These are phyloP conservation scores for Drosophila seguyi DNA, from an alignment of 1,140 invertebrate genomes.

Conservation along the genomic window DNA sequence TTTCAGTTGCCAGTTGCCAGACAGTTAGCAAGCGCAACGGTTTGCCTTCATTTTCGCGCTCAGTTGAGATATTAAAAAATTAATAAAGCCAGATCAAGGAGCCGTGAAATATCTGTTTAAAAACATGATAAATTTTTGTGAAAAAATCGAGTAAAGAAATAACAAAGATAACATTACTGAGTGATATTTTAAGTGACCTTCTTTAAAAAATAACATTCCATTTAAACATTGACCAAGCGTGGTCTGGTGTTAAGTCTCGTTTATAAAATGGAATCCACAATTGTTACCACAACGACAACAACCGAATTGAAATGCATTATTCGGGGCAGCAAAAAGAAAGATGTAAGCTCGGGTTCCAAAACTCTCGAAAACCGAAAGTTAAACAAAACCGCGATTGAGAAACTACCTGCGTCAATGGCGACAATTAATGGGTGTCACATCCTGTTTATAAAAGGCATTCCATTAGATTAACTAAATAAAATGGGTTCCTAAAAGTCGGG, in stretches of 20 bases:
- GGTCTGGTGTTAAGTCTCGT: constrained; percentile 13
- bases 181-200: neutral
- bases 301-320: constrained; percentile 49
- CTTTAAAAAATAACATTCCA: constrained; percentile 1
- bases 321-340: constrained; percentile 60
- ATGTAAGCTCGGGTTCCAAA: constrained; percentile 50
- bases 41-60: constrained; percentile 35
- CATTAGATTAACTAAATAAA: constrained; percentile 43
- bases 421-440: constrained; percentile 59
- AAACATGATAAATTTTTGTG: constrained; percentile 4
- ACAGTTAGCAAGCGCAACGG: constrained; percentile 59
- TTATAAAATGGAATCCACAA: constrained; percentile 63
- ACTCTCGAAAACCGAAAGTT: neutral
- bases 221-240: neutral
- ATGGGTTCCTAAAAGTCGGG: constrained; percentile 16
- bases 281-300: constrained; percentile 68
- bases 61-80: constrained; percentile 13
- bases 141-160: neutral
- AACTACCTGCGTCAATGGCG: constrained; percentile 60
- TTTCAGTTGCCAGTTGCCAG: constrained; percentile 71
- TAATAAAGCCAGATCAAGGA: constrained; percentile 17
- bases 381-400: constrained; percentile 28
- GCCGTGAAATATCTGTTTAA: constrained; percentile 14
- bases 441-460: constrained; percentile 59
- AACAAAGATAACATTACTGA: constrained; percentile 2